phyloP scores from a whole-genome alignment of 2,797 vertebrate species.

The Tenualosa thibaudeaui region DNA sequence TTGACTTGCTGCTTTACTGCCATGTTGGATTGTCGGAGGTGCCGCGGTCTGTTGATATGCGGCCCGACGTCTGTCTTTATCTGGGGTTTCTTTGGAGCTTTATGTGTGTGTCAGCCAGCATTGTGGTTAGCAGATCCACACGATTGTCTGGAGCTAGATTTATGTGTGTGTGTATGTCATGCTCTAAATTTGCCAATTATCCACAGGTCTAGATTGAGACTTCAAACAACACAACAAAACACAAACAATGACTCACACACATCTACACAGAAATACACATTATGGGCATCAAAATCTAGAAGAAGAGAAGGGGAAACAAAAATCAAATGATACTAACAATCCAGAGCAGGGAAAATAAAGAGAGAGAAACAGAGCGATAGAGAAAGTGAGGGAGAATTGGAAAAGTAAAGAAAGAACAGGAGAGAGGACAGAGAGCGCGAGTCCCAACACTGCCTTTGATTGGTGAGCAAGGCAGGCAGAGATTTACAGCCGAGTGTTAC shows the following conservation, averaged over 20 bases:
- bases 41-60: neutral
- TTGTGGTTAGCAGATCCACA: neutral
- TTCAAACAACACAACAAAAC: slow-evolving; percentile 19
- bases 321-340: neutral
- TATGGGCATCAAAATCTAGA: neutral
- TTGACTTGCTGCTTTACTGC: neutral
- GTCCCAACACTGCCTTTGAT: slow-evolving; percentile 37
- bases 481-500: slow-evolving; percentile 60
- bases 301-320: neutral
- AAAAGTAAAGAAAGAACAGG: neutral
- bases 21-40: neutral
- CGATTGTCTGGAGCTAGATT: neutral
- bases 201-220: neutral
- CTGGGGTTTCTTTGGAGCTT: neutral
- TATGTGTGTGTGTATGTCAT: slow-evolving; percentile 13
- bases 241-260: neutral
- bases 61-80: slow-evolving; percentile 15
- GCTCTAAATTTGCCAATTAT: slow-evolving; percentile 23
- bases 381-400: neutral
- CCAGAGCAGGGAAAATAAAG: neutral
- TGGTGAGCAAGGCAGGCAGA: slow-evolving; percentile 36
- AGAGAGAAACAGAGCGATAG: too few species aligned
- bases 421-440: neutral
- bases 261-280: neutral
- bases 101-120: neutral